Base-by-base conservation (phyloP, 2,888 invertebrate genomes). In the Exephanes ischioxanthus region DNA sequence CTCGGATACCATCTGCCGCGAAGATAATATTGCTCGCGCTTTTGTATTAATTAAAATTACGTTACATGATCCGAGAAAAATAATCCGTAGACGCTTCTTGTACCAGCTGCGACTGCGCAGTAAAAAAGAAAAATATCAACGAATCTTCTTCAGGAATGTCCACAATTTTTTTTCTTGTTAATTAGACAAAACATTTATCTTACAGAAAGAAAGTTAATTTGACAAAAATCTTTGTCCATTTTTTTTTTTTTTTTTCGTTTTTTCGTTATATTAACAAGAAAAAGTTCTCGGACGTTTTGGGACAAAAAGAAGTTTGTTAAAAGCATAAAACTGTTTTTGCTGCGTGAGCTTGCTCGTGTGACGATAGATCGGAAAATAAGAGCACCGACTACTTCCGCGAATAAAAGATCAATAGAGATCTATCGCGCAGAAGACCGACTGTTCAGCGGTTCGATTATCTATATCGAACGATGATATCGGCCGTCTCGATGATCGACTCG, bases 401-500 rank as follows among this genome's bases (percentile, higher is more conserved):
- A 11, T 55, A 58, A 75, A 75, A 51, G 51, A 53, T 66, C 33
- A 33, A 76, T 37, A 66, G 51, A 33, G 41, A 30, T 77, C 67
- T 7, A 26, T 7, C 14, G 7, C 26, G 61, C 33, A 30, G 30
- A 30, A 16, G n/a, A 63, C 2, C 14, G 61, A 63, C 61, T 22
- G 48, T 63, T 75, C 61, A 45, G 68, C 4, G 30, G 33, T n/a
- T 19, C 33, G 45, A 51, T 70, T 41, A 73, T 80, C 67, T 41
- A 55, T 30, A 63, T 73, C 53, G 16, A 19, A 6, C 53, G 78
- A 70, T 53, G 37, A 80, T 75, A 58, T 80, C 68, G 48, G 11
- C 51, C 16, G 19, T 45, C 33, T 26, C 66, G 53, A 71, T 4
- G 80, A 70, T 83, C 82, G 70, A 70, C 68, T 53, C 67, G 6